Percentiles rank a stretch among this genome's conserved stretches.
Evolutionary conservation across 2,888 invertebrate species (phyloP).

Genomic region (Dolomedes plantarius): DNA sequence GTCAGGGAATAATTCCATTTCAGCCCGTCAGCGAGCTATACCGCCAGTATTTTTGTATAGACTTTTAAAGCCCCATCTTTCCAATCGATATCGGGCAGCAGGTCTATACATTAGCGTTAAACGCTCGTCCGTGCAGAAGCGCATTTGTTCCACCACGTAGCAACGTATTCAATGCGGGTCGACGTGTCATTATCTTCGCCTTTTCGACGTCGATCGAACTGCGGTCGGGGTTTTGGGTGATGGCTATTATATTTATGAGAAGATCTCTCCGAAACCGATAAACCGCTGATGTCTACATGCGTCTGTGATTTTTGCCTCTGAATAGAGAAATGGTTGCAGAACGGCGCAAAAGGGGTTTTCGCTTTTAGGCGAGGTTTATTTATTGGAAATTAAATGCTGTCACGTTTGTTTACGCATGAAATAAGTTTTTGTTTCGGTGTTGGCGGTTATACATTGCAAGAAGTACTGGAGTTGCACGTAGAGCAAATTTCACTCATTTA

Average conservation of each 20-base stretch:
- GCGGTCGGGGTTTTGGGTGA: neutral
- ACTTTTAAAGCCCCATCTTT: neutral
- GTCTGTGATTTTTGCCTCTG: neutral
- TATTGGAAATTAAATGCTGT: neutral
- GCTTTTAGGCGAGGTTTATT: neutral
- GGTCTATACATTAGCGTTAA: conserved; percentile 56
- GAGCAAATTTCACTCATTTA: too few species aligned
- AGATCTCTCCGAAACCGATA: neutral
- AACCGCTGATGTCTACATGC: conserved; percentile 2
- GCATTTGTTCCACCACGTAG: conserved; percentile 58
- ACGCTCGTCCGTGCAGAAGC: conserved; percentile 59
- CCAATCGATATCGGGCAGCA: neutral
- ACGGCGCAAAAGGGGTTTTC: neutral
- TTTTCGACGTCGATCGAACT: conserved; percentile 20
- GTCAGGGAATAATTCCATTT: neutral
- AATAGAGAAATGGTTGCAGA: neutral
- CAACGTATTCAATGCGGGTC: conserved; percentile 57
- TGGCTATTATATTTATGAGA: neutral
- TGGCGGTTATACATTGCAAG: too few species aligned
- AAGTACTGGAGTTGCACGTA: too few species aligned
- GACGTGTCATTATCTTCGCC: conserved; percentile 40
- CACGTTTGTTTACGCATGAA: neutral
- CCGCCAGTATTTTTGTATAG: neutral
- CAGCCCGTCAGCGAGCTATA: neutral
- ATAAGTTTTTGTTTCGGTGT: too few species aligned